Evolutionary conservation across 2,797 vertebrate species (phyloP).

Genomic region (Luscinia megarhynchos): DNA sequence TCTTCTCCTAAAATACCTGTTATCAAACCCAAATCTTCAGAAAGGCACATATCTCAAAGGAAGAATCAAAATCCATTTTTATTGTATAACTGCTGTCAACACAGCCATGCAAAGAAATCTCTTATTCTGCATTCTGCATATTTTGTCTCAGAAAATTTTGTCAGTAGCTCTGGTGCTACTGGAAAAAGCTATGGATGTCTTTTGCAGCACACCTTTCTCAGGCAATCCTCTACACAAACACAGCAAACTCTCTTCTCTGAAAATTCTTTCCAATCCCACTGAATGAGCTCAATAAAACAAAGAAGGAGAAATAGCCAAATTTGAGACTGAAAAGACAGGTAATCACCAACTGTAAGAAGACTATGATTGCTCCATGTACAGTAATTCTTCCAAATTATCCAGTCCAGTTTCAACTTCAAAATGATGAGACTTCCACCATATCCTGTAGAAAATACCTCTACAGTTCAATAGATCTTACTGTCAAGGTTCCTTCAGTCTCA

Average conservation of each 20-base stretch:
- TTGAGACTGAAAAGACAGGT: not conserved
- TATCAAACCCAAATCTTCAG: not conserved
- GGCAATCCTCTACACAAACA: not conserved
- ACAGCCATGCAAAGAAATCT: not conserved
- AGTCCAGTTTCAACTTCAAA: not conserved
- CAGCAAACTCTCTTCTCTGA: not conserved
- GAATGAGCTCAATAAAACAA: not conserved
- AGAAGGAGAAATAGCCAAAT: not conserved
- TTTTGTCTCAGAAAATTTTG: not conserved
- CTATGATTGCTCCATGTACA: not conserved
- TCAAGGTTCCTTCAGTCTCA: not conserved
- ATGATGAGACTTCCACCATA: not conserved
- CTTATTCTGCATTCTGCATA: not conserved
- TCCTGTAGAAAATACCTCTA: conserved; percentile 6
- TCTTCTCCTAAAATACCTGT: not conserved
- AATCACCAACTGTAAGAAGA: not conserved
- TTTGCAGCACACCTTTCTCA: not conserved
- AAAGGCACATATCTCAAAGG: not conserved
- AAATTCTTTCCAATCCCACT: not conserved
- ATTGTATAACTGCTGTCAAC: rapidly evolving
- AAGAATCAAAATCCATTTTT: not conserved
- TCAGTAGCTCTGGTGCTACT: not conserved
- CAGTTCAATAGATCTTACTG: not conserved
- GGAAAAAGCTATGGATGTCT: not conserved
- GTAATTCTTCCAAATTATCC: not conserved